Base-by-base conservation (phyloP, 2,888 invertebrate genomes). In the Dasysyrphus albostriatus region DNA sequence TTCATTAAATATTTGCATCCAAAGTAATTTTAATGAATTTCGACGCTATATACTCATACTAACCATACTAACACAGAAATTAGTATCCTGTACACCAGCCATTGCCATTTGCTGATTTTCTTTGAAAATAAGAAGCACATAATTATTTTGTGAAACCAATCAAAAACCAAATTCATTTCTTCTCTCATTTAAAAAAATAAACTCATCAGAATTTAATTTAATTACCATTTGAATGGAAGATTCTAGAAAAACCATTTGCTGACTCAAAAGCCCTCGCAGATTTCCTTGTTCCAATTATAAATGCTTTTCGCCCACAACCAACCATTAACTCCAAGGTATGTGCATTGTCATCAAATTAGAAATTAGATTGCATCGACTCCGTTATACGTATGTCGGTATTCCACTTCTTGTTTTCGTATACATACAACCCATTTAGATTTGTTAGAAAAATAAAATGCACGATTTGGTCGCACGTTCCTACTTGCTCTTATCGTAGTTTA, bases 261-360 rank as follows among this genome's bases (percentile, higher is more conserved):
- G 14, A 32, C 32, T 47, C 47, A 3, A 47, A 47, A 47, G 16
- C 16, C 47, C 16, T 47, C 7, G 3, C n/a, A 3, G 32, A 32
- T 56, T 12, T 54, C 8, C n/a, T 56, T 34, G n/a, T 29, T 32
- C n/a, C 2, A 56, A 32, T 39, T 24, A 24, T 4, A 39, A 39
- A 39, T 56, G n/a, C 14, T 54, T 24, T 24, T 32, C 56, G 7
- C 32, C 56, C 59, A 37, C 12, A 19, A 16, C 7, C n/a, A 19
- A 59, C 5, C 19, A 10, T 37, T 59, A 59, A 19, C 19, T 39
- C 39, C 37, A 39, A 16, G 24, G 24, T 32, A 32, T 32, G 7
- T 59, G 39, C 59, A 39, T 39, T 59, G 59, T 59, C 37, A 59
- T 39, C 39, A 12, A 59, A 59, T 59, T 59, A 19, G 39, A 59